Base-by-base conservation (phyloP, 1,140 invertebrate genomes). In the Marisa cornuarietis region DNA sequence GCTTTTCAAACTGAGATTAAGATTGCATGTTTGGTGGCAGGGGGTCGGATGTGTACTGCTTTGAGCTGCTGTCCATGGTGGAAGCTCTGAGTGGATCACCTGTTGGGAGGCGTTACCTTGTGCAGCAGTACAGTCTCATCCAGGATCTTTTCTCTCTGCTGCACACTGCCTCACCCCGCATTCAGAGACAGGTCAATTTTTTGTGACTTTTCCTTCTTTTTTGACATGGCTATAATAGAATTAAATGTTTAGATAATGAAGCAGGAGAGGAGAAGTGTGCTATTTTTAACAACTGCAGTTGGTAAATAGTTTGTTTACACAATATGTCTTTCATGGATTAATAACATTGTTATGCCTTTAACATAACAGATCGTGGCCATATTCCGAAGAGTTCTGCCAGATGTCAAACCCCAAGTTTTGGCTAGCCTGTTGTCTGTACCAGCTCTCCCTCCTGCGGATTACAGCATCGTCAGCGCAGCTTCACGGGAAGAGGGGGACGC, bases 11-110 rank as follows among this genome's bases (percentile, higher is more conserved):
- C n/a, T 61, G 52, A 61, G 24, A 6, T 31, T 62, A 63, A 65
- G 52, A 26, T 13, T n/a, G 75, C 14, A 62, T n/a, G 1, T 16
- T 20, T 16, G 31, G 22, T 18, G 26, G 31, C 78, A 91, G 89
- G 82, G 88, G 91, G 22, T 91, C 94, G 6, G 97, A 99, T 91
- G 96, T 96, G 14, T 99, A 98, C 88, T 99, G 97, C 91, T 99
- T 99, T 90, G 97, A 99, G 92, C 97, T 99, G 96, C 91, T 99
- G 13, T 98, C 96, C 1, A 96, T 99, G 91, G 97, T 94, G 24
- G 89, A 98, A 81, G 97, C 98, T 0, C 90, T 99, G n/a, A 98
- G 96, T 83, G 97, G 97, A 8, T 98, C 96, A 82, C 93, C 94
- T 0, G 96, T 98, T 0, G 97, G 97, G 0, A 92, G 97, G 54